Conservation (phyloP, 2,888 invertebrate genomes). For the Mythimna ferrago region DNA sequence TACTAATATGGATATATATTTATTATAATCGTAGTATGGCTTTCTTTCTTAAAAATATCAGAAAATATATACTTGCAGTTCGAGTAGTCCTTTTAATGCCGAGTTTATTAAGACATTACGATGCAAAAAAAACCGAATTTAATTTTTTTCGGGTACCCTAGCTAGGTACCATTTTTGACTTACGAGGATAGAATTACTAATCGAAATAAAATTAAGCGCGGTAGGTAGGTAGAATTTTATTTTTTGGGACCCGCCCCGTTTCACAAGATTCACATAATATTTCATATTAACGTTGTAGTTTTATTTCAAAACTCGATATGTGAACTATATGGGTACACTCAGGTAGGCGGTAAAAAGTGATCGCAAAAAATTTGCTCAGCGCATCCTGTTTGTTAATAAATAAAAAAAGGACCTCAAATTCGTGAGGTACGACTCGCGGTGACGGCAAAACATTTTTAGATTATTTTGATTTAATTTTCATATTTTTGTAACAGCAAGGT, state of each 20-base stretch:
- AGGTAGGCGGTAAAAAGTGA: conserved; percentile 53
- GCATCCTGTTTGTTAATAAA: conserved; percentile 44
- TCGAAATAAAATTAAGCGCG: background rate
- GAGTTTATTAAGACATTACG: too few species aligned
- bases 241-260: background rate
- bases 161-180: too few species aligned
- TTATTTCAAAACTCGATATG: conserved; percentile 30
- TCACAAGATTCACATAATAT: conserved; percentile 14
- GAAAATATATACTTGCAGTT: too few species aligned
- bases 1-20: background rate
- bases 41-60: too few species aligned
- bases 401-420: conserved; percentile 34
- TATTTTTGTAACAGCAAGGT: background rate
- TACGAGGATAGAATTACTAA: background rate
- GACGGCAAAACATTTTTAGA: conserved; percentile 20
- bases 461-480: background rate
- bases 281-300: conserved; percentile 36
- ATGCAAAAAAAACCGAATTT: too few species aligned
- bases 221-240: background rate
- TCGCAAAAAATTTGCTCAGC: conserved; percentile 49
- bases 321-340: conserved; percentile 48
- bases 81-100: too few species aligned
- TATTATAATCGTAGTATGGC: too few species aligned
- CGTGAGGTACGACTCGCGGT: conserved; percentile 12
- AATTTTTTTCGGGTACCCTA: too few species aligned